Evolutionary conservation across 2,113 vertebrate species (phyloP), one percentile per base, ranked within the genome.

Genomic region (Atractosteus spatula): DNA sequence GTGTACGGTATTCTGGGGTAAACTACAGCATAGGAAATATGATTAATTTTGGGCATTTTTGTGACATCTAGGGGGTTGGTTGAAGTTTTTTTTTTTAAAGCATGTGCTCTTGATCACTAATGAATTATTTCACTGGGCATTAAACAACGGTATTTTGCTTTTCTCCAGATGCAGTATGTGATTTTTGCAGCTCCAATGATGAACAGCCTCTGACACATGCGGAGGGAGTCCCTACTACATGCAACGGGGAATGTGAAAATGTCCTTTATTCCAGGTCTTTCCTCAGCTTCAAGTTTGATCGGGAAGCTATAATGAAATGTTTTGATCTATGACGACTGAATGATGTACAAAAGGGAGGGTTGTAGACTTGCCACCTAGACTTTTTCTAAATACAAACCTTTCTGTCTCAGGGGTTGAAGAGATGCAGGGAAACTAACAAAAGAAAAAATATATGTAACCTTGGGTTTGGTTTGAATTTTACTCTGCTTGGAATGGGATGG

Each of bases 301-400:
- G 89, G 77, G 95, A 96, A 70, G 95, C 95, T 82, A 96, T 99
- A 84, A 97, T 99, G 96, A 98, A 91, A 83, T 95, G 88, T 89
- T 95, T 97, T 77, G 94, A 99, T 81, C 91, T 92, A 80, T 98
- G 87, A 96, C 68, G 69, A 78, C n/a, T 64, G 62, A 64, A 64
- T 64, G 62, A 17, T 42, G 3, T 10, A 64, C n/a, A 41, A 64
- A 10, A 4, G 17, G 61, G 3, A n/a, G 12, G n/a, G 13, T 44
- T 41, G 14, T 41, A 14, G 71, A 68, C 71, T 11, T 11, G 4
- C 66, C 43, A 51, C 62, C 2, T 54, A 61, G 68, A 43, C 29
- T 7, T 3, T 76, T 70, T 68, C 45, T 61, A 54, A 56, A 71
- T 51, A 85, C 83, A 81, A 83, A 84, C 80, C 88, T 89, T 89